Conservation (phyloP, 2,888 invertebrate genomes). For the Campoplex capitator region DNA sequence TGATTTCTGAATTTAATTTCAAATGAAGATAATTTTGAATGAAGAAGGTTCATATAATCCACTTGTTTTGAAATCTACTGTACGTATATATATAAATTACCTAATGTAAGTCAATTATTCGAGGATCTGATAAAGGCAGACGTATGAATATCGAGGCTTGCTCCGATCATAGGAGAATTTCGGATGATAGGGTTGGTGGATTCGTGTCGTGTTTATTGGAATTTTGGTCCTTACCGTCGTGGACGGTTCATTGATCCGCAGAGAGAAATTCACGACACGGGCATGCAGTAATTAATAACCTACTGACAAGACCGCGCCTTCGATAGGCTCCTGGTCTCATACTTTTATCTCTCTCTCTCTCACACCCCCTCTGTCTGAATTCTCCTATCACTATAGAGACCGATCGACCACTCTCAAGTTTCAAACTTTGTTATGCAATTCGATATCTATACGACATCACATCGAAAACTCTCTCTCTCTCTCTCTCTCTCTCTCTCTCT, state of each 20-base stretch:
- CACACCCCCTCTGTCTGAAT: not conserved
- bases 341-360: conserved; percentile 5
- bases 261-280: not conserved
- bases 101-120: not conserved
- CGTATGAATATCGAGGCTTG: not conserved
- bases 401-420: conserved; percentile 16
- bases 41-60: no score
- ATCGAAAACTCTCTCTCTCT: not conserved
- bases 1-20: no score
- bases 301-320: not conserved
- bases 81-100: no score
- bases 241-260: conserved; percentile 7
- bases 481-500: not conserved
- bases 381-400: not conserved
- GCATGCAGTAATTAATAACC: not conserved
- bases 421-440: conserved; percentile 7
- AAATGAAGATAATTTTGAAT: no score
- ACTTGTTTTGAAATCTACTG: no score
- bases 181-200: not conserved
- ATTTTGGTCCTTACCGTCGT: not conserved
- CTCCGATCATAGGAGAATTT: not conserved
- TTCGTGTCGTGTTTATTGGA: not conserved
- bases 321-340: not conserved
- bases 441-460: not conserved
- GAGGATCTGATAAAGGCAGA: not conserved